Evolutionary conservation across 2,888 invertebrate species (phyloP).

Genomic region (Papilio demoleus): DNA sequence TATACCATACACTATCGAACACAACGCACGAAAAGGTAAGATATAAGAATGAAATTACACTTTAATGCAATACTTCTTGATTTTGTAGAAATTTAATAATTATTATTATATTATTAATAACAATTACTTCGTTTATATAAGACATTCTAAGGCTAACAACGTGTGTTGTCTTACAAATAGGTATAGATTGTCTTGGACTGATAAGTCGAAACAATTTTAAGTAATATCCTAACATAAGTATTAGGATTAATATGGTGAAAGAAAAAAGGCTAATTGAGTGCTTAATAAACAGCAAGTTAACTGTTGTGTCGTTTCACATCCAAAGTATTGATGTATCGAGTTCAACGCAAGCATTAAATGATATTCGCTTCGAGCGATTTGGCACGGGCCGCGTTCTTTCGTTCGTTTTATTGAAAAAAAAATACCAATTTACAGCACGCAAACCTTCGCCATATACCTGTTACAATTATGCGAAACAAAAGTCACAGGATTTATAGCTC

Average conservation of each 20-base stretch:
- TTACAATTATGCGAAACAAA: conserved; percentile 39
- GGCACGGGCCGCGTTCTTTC: conserved; percentile 52
- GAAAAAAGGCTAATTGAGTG: conserved; percentile 3
- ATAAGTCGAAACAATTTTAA: too few relatives aligned
- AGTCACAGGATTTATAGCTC: conserved; percentile 26
- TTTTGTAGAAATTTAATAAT: not conserved
- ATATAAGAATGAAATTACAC: too few relatives aligned
- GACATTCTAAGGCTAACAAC: conserved; percentile 47
- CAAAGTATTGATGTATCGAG: conserved; percentile 46
- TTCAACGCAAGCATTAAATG: conserved; percentile 51
- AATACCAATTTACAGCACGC: conserved; percentile 60
- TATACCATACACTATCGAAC: too few relatives aligned
- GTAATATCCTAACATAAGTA: too few relatives aligned
- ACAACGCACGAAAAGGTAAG: too few relatives aligned
- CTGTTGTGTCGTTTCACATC: conserved; percentile 30
- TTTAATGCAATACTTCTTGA: too few relatives aligned
- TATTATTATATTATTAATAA: not conserved
- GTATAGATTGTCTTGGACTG: conserved; percentile 45
- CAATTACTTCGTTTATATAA: conserved; percentile 43
- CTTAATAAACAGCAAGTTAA: conserved; percentile 34
- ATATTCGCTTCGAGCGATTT: conserved; percentile 50
- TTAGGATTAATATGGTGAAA: too few relatives aligned
- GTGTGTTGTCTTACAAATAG: conserved; percentile 48
- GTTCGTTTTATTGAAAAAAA: conserved; percentile 48
- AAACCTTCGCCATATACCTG: conserved; percentile 43